Percentiles rank a stretch among this genome's conserved stretches.
Evolutionary conservation across 2,797 vertebrate genomes (phyloP).

Genomic region (Xerus rutilus): DNA sequence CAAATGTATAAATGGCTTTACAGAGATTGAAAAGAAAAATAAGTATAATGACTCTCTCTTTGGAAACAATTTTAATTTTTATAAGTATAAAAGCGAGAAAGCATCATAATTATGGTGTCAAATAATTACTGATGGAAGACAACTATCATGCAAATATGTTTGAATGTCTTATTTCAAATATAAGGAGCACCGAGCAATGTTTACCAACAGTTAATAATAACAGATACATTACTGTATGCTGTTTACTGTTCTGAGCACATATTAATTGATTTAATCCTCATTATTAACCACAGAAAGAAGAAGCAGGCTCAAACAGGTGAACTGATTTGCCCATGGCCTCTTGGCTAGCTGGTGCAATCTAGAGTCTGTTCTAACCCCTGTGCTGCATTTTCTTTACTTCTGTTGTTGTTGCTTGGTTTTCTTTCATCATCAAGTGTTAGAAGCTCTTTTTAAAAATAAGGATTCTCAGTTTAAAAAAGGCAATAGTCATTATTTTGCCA

Average conservation of each 20-base stretch:
- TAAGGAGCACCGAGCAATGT: neutral
- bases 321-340: neutral
- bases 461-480: neutral
- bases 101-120: neutral
- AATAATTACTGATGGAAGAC: neutral
- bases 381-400: neutral
- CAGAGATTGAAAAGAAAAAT: neutral
- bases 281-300: neutral
- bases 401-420: neutral
- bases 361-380: neutral
- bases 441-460: slow-evolving; percentile 5
- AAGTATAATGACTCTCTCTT: neutral
- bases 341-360: neutral
- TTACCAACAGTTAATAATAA: neutral
- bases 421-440: slow-evolving; percentile 1
- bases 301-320: neutral
- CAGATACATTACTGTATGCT: neutral
- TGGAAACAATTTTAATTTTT: slow-evolving; percentile 1
- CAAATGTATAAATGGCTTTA: neutral
- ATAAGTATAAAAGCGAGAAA: neutral
- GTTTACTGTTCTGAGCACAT: neutral
- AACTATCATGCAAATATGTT: neutral
- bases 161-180: neutral
- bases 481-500: slow-evolving; percentile 20
- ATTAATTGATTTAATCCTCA: neutral